These are phyloP conservation scores for Aporophyla lueneburgensis DNA, from an alignment of 2,888 invertebrate genomes.

Conservation along the genomic window DNA sequence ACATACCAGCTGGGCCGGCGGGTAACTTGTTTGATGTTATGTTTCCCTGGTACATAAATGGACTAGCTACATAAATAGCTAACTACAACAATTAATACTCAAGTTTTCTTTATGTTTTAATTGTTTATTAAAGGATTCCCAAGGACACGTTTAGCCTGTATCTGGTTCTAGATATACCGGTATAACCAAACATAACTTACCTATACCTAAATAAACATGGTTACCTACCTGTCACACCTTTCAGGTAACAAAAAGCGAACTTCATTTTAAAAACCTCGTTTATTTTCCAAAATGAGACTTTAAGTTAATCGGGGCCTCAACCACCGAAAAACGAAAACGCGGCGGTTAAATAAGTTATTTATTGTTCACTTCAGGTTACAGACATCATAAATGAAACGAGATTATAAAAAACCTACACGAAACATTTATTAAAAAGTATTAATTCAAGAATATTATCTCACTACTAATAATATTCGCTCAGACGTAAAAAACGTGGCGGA, in stretches of 20 bases:
- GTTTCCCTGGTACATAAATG: conserved; percentile 38
- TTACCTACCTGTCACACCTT: background rate
- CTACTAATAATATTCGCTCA: no score
- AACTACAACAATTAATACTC: background rate
- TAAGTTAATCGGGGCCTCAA: conserved; percentile 35
- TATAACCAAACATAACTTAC: no score
- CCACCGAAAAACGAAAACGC: conserved; percentile 9
- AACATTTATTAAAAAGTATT: no score
- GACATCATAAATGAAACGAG: no score
- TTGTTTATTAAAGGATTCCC: background rate
- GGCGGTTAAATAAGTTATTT: conserved; percentile 38
- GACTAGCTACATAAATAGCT: no score
- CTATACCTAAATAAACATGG: background rate
- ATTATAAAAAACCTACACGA: no score
- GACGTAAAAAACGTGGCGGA: no score
- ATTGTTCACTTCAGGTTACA: no score
- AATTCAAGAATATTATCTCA: no score
- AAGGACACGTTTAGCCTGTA: no score
- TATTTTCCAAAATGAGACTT: conserved; percentile 45
- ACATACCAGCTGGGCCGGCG: background rate
- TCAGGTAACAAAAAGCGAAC: conserved; percentile 30
- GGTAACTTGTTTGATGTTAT: conserved; percentile 18
- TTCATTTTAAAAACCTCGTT: conserved; percentile 51
- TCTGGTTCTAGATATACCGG: background rate
- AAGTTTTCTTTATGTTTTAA: background rate